Evolutionary conservation across 2,797 vertebrate genomes (phyloP).

Genomic region (Vespertilio murinus): DNA sequence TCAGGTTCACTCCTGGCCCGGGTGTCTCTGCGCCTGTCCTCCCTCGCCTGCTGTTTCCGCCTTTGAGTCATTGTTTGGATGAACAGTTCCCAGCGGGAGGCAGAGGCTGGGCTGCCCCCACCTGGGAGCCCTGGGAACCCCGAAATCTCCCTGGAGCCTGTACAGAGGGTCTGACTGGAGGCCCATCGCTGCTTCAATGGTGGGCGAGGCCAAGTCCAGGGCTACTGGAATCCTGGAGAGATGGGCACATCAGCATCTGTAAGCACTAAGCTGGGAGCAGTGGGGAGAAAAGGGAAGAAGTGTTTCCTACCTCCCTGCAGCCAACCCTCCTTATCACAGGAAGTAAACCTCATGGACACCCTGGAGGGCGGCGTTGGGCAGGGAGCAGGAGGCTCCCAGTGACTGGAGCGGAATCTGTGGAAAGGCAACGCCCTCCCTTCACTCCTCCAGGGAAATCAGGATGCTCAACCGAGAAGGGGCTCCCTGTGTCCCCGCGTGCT

Average conservation of each 20-base stretch:
- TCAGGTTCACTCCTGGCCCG: background rate
- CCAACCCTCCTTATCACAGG: background rate
- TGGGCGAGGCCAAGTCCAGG: background rate
- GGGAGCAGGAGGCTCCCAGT: background rate
- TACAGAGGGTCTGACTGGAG: background rate
- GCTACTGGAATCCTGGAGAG: background rate
- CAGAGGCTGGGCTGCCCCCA: background rate
- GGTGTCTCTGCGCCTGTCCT: background rate
- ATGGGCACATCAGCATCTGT: background rate
- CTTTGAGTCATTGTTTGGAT: background rate
- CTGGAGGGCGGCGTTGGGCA: background rate
- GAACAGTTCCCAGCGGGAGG: background rate
- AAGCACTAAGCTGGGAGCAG: background rate
- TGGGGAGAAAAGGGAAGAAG: background rate
- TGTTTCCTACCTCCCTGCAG: background rate
- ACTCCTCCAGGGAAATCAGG: background rate
- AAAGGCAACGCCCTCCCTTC: background rate
- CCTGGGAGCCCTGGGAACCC: background rate
- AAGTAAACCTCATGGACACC: background rate
- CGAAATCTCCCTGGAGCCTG: background rate
- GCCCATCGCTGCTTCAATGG: background rate
- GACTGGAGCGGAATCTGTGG: background rate
- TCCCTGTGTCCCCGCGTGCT: background rate
- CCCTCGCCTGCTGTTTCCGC: background rate
- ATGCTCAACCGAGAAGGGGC: background rate